Conservation (phyloP, 2,888 invertebrate species). For the Argyra leucocephala region DNA sequence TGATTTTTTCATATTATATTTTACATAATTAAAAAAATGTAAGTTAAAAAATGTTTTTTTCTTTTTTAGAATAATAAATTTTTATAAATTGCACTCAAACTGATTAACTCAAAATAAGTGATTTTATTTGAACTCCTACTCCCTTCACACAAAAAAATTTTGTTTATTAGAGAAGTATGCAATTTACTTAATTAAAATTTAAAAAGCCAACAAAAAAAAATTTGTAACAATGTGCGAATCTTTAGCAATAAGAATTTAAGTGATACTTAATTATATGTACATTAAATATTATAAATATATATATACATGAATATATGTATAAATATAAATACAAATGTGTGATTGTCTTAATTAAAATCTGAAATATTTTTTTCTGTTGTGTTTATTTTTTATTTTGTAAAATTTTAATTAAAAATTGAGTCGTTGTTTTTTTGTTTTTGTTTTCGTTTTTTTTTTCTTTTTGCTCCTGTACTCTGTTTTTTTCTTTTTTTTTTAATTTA, state of each 20-base stretch:
- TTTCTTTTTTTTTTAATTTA: too few species aligned
- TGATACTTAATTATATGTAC: background rate
- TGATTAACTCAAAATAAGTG: too few species aligned
- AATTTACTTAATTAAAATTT: background rate
- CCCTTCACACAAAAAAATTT: too few species aligned
- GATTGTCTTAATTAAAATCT: conserved; percentile 1
- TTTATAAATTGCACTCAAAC: too few species aligned
- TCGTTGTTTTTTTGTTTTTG: background rate
- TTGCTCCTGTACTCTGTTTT: too few species aligned
- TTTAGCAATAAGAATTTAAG: background rate
- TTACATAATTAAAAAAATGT: too few species aligned
- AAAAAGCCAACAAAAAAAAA: background rate
- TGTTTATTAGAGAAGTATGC: too few species aligned
- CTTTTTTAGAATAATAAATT: too few species aligned
- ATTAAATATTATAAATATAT: background rate
- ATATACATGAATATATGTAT: background rate
- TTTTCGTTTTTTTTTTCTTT: background rate
- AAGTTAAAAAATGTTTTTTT: too few species aligned
- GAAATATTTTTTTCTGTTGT: background rate
- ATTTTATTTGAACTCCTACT: too few species aligned
- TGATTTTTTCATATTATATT: too few species aligned
- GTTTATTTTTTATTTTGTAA: background rate
- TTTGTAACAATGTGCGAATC: background rate
- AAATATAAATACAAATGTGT: background rate
- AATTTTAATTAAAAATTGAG: background rate